A percentile compares a stretch with the other conserved stretches of the same genome.
Evolutionary conservation across 2,888 invertebrate species (phyloP).

Genomic region (Coremacera marginata): DNA sequence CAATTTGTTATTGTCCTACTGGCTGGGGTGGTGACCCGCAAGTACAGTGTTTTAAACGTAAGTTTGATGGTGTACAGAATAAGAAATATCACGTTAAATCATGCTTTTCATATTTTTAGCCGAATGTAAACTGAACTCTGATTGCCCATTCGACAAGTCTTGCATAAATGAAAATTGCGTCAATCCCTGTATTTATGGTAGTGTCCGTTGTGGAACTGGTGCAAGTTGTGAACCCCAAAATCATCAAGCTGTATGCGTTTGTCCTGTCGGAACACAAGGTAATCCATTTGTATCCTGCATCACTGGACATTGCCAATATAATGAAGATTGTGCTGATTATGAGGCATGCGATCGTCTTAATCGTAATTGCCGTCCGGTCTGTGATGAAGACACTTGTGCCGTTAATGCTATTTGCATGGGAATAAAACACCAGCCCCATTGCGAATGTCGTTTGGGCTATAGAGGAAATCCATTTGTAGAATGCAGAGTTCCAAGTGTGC

Average conservation of each 20-base stretch:
- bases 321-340: constrained; percentile 88
- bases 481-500: constrained; percentile 70
- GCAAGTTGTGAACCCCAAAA: constrained; percentile 82
- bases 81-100: not conserved
- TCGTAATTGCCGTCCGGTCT: constrained; percentile 84
- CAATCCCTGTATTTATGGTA: constrained; percentile 79
- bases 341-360: constrained; percentile 88
- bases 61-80: constrained; percentile 63
- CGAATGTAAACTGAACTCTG: constrained; percentile 82
- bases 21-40: constrained; percentile 92
- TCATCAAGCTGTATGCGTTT: constrained; percentile 85
- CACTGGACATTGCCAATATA: constrained; percentile 86
- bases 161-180: constrained; percentile 85
- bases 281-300: constrained; percentile 86
- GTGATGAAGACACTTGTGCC: constrained; percentile 85
- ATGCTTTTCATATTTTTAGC: constrained; percentile 71
- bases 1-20: constrained; percentile 85
- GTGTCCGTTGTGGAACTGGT: constrained; percentile 81
- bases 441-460: constrained; percentile 81
- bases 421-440: constrained; percentile 81
- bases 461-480: constrained; percentile 83
- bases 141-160: constrained; percentile 87
- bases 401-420: constrained; percentile 82
- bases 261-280: constrained; percentile 88
- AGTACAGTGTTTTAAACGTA: constrained; percentile 87